phyloP scores from a whole-genome alignment of 2,113 vertebrate genomes.

The Odobenus rosmarus region DNA sequence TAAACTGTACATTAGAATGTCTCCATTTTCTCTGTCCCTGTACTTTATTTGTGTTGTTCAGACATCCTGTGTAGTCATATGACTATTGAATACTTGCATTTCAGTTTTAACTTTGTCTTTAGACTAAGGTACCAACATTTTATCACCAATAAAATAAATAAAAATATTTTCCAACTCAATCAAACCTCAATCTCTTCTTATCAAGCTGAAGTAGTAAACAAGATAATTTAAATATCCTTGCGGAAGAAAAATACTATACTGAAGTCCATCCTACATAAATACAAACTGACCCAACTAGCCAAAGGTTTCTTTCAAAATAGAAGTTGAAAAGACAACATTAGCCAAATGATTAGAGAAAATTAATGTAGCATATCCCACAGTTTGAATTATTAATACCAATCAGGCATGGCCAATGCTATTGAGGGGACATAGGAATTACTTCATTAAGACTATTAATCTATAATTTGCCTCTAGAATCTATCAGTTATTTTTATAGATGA shows the following conservation, averaged over 20 bases:
- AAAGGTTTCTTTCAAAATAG: neutral
- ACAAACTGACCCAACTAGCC: neutral
- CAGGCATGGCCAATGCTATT: neutral
- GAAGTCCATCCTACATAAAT: neutral
- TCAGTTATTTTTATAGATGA: neutral
- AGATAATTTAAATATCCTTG: neutral
- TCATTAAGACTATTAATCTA: neutral
- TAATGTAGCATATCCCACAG: neutral
- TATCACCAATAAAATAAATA: neutral
- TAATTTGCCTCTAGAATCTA: neutral
- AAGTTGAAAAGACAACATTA: neutral
- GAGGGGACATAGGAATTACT: neutral
- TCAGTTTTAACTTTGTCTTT: neutral
- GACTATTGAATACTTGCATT: neutral
- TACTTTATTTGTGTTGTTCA: neutral
- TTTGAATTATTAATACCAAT: neutral
- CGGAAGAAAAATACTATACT: neutral
- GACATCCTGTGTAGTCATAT: neutral
- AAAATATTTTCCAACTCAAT: neutral
- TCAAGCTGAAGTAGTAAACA: neutral
- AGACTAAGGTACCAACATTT: neutral
- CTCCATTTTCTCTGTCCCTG: neutral
- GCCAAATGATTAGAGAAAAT: neutral
- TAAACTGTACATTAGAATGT: neutral
- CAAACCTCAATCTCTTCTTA: neutral